Conservation (phyloP, 2,888 invertebrate genomes). For the Cyaniris semiargus region DNA sequence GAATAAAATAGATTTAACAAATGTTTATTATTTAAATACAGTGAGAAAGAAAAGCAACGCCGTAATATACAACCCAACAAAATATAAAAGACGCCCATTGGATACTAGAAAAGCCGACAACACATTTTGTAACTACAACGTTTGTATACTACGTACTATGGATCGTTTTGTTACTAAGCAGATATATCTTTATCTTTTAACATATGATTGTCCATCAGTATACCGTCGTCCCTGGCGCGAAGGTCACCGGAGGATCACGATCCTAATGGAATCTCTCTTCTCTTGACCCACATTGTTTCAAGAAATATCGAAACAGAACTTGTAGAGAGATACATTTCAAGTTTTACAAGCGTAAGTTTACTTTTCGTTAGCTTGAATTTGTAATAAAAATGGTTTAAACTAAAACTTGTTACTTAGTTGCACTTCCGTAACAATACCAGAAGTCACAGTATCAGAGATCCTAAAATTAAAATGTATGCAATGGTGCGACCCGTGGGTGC, state of each 20-base stretch:
- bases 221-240: neutral
- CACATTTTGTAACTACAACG: neutral
- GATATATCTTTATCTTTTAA: neutral
- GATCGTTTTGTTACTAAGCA: neutral
- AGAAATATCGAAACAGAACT: slow-evolving; percentile 7
- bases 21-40: no score
- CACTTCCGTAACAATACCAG: no score
- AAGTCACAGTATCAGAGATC: no score
- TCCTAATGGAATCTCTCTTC: slow-evolving; percentile 9
- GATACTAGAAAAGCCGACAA: neutral
- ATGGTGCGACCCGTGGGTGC: neutral
- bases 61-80: no score
- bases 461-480: neutral
- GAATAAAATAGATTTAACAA: no score
- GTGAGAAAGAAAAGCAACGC: no score
- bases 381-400: no score
- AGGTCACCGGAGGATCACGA: neutral
- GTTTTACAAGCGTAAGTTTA: neutral
- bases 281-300: slow-evolving; percentile 11
- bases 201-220: neutral
- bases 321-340: neutral
- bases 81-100: no score
- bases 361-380: neutral
- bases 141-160: neutral
- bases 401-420: no score